phyloP scores from a whole-genome alignment of 2,113 vertebrate genomes.

The Hippocampus guttulatus region DNA sequence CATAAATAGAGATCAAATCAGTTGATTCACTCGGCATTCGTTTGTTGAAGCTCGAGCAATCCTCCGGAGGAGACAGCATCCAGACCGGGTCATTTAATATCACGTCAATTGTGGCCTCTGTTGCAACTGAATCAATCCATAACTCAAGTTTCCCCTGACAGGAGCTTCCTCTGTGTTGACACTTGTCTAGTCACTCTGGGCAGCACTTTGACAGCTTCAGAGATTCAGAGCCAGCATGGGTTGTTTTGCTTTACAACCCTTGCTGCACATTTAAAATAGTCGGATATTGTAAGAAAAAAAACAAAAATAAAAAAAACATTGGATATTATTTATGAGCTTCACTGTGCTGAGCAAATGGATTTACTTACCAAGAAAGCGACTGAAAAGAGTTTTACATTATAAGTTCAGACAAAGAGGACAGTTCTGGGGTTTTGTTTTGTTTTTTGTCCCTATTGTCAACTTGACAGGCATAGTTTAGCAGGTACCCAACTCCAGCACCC shows the following conservation, averaged over 20 bases:
- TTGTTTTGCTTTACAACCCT: constrained; percentile 9
- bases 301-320: no score
- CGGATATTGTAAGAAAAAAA: not conserved
- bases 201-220: constrained; percentile 46
- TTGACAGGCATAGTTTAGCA: no score
- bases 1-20: constrained; percentile 6
- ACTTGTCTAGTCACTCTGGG: constrained; percentile 36
- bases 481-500: no score
- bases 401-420: not conserved
- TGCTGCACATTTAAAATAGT: constrained; percentile 12
- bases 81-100: constrained; percentile 66
- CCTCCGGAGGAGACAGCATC: constrained; percentile 15
- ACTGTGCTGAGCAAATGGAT: not conserved
- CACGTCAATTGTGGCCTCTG: constrained; percentile 62
- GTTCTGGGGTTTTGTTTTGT: no score
- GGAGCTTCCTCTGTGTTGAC: constrained; percentile 47
- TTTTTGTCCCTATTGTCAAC: no score
- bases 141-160: constrained; percentile 55
- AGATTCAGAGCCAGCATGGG: constrained; percentile 21
- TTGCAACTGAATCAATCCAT: constrained; percentile 68
- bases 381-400: not conserved
- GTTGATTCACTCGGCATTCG: constrained; percentile 21
- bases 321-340: not conserved
- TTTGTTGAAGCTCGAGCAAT: constrained; percentile 18
- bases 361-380: not conserved